A percentile compares a stretch with the other conserved stretches of the same genome.
phyloP scores from a whole-genome alignment of 2,113 vertebrate species.

The Pitta sordida region DNA sequence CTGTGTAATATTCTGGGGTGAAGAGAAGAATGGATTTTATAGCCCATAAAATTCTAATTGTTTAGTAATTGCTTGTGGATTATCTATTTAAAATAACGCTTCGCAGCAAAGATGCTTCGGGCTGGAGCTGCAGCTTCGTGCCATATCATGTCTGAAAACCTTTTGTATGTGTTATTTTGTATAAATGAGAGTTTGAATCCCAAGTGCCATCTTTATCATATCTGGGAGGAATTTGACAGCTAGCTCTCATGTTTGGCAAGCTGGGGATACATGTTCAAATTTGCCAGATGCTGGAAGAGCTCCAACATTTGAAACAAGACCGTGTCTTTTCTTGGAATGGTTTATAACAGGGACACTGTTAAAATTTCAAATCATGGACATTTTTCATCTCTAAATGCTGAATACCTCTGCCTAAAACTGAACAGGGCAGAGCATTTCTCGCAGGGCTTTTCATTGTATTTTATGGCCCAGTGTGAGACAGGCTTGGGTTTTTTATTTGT shows the following conservation, averaged over 20 bases:
- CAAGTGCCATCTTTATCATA: slow-evolving; percentile 58
- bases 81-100: slow-evolving; percentile 13
- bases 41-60: neutral
- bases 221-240: slow-evolving; percentile 66
- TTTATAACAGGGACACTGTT: slow-evolving; percentile 68
- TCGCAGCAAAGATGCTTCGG: slow-evolving; percentile 55
- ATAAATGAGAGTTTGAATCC: slow-evolving; percentile 42
- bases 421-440: slow-evolving; percentile 64
- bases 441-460: slow-evolving; percentile 17
- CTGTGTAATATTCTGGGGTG: neutral
- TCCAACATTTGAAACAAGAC: slow-evolving; percentile 55
- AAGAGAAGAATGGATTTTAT: neutral
- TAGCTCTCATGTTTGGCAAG: slow-evolving; percentile 58
- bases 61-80: neutral
- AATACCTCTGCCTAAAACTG: slow-evolving; percentile 65
- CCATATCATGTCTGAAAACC: neutral
- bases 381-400: slow-evolving; percentile 69
- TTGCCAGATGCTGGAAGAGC: slow-evolving; percentile 67
- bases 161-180: slow-evolving; percentile 52
- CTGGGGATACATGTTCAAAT: slow-evolving; percentile 59
- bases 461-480: neutral
- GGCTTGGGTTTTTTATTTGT: neutral
- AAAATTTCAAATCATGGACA: slow-evolving; percentile 39
- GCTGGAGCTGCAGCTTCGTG: slow-evolving; percentile 1
- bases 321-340: slow-evolving; percentile 53